Base-by-base conservation (phyloP, 2,113 vertebrate species). In the Boleophthalmus pectinirostris region DNA sequence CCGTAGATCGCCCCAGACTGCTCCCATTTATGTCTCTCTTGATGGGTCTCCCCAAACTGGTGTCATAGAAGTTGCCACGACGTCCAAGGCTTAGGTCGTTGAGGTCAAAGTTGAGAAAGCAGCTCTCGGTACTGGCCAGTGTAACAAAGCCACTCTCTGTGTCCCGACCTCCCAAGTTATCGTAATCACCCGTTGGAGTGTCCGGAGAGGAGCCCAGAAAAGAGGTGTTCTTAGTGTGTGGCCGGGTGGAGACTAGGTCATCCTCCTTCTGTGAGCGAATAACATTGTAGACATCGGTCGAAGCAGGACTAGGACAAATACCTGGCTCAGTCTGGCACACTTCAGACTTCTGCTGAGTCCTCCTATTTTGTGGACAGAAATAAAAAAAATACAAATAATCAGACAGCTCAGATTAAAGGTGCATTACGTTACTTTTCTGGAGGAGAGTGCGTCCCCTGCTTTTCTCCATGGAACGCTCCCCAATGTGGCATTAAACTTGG, bases 21-120 rank as follows among this genome's bases (percentile, higher is more conserved):
- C 85, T 54, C 67, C 82, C 81, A 0, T 68, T 80, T 51, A 74
- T 5, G 2, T 90, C 88, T 18, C 73, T 76, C 74, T 90, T 92
- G 1, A 47, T 80, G 0, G 83, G n/a, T 45, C 93, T 56, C 47
- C 88, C 21, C 11, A 89, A 86, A 53, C 94, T 95, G 57, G 93
- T 91, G 75, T 97, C 95, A 9, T 96, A 97, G 70, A 96, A 93
- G 68, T 91, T 81, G 56, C 68, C 74, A 0, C 78, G 80, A 0
- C 92, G 67, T 53, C 89, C 51, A 0, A 90, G 91, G 69, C 93
- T 94, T 23, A 94, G 93, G 71, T 97, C 96, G 1, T 97, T 97
- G 60, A 97, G 91, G 68, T 98, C 96, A 29, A 95, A 97, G 87
- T 95, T 96, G 38, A 97, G 94, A 79, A 96, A 98, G 82, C 95